Base-by-base conservation (phyloP, 1,140 invertebrate species). In the Drosophila lini region DNA sequence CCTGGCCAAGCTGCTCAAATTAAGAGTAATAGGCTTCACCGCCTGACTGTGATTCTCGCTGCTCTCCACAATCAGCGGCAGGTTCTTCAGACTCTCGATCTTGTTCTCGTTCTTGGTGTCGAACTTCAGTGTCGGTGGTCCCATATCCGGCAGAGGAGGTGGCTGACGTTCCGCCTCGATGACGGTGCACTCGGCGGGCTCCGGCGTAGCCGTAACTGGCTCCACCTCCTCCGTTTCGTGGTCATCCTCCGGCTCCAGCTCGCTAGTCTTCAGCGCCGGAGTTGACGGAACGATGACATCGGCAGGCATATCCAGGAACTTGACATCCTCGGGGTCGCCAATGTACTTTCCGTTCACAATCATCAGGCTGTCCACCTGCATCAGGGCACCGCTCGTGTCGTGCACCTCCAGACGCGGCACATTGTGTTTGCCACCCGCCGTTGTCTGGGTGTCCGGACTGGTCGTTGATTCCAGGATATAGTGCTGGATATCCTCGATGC, bases 331-430 rank as follows among this genome's bases (percentile, higher is more conserved):
- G 0, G 86, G 91, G 74, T 93, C 92, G 15, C 92, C 92, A 38
- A 92, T 91, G 63, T 92, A 93, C 61, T 93, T 84, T 2, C 92
- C 92, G 67, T 93, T 91, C 3, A 93, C 84, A 58, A 94, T 92
- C 92, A 93, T 94, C 11, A 94, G 78, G 75, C 94, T 94, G 73
- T 94, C 94, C 32, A 95, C 93, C 70, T 94, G 94, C 92, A 95
- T 94, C 0, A 95, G 75, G 42, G 95, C 94, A 3, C 95, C 95
- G 64, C 93, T 93, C 69, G 94, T 95, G 64, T 96, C 94, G 80
- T 95, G 94, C 3, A 95, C 94, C 93, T 96, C 95, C 0, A 96
- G 91, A 62, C 95, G 93, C 0, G 95, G 95, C 6, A 94, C 94
- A 63, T 90, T 86, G 62, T 91, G 84, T 38, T 88, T 88, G 22